phyloP scores from a whole-genome alignment of 2,797 vertebrate species.

The Menidia menidia region DNA sequence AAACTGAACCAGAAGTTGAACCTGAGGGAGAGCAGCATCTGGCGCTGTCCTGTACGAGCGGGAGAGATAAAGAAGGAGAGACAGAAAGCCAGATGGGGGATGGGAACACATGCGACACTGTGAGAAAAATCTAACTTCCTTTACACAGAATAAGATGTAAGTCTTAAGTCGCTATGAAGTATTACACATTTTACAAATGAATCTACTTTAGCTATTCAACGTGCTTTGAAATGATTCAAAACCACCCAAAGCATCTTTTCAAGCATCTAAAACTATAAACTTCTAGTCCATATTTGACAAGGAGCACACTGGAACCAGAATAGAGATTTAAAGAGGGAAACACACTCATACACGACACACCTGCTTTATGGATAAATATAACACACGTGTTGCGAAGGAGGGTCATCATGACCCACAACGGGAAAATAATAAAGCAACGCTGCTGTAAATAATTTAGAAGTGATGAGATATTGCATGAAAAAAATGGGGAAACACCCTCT shows the following conservation, averaged over 20 bases:
- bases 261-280: neutral
- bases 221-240: neutral
- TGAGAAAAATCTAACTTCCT: neutral
- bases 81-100: slow-evolving; percentile 15
- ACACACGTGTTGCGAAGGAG: neutral
- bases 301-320: neutral
- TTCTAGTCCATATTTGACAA: slow-evolving; percentile 4
- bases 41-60: slow-evolving; percentile 55
- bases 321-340: slow-evolving; percentile 19
- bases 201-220: no score
- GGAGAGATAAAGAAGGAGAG: slow-evolving; percentile 16
- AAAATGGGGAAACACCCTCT: slow-evolving; percentile 36
- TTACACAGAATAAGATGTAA: slow-evolving; percentile 6
- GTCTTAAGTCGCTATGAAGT: neutral
- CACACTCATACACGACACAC: slow-evolving; percentile 19
- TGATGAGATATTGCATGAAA: slow-evolving; percentile 18
- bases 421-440: slow-evolving; percentile 12
- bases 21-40: slow-evolving; percentile 64
- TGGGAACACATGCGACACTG: slow-evolving; percentile 17
- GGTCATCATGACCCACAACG: neutral
- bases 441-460: slow-evolving; percentile 20
- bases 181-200: neutral
- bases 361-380: slow-evolving; percentile 33
- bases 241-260: neutral
- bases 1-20: slow-evolving; percentile 75